Conservation (phyloP, 1,140 invertebrate species). For the Drosophila carrolli region DNA sequence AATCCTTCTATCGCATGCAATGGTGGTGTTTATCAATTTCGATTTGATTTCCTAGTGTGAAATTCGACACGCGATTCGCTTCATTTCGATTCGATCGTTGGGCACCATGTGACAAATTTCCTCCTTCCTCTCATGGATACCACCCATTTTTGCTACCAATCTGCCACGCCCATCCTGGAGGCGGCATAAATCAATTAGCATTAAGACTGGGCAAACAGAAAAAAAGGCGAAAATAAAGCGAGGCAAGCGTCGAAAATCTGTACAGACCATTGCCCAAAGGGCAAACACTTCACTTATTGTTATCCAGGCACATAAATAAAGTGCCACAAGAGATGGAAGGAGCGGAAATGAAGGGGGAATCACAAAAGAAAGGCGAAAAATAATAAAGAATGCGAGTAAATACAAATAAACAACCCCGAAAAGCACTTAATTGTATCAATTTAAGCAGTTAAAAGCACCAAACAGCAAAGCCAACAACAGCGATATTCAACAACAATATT, state of each 20-base stretch:
- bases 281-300: slow-evolving; percentile 70
- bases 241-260: slow-evolving; percentile 30
- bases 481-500: slow-evolving; percentile 8
- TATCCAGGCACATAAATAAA: slow-evolving; percentile 68
- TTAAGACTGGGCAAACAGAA: slow-evolving; percentile 38
- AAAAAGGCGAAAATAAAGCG: slow-evolving; percentile 12
- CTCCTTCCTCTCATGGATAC: not conserved
- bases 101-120: slow-evolving; percentile 39
- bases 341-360: not conserved
- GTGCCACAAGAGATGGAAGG: slow-evolving; percentile 17
- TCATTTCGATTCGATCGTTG: slow-evolving; percentile 11
- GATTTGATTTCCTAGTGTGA: slow-evolving; percentile 62
- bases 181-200: slow-evolving; percentile 75
- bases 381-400: slow-evolving; percentile 50
- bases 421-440: slow-evolving; percentile 79
- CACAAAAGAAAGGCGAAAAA: slow-evolving; percentile 15
- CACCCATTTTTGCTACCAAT: not conserved
- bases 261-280: slow-evolving; percentile 47
- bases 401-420: slow-evolving; percentile 69
- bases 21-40: slow-evolving; percentile 59
- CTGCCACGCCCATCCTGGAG: slow-evolving; percentile 22
- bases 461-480: slow-evolving; percentile 17
- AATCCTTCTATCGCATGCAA: slow-evolving; percentile 24
- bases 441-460: slow-evolving; percentile 64
- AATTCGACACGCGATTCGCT: slow-evolving; percentile 44